Base-by-base conservation (phyloP, 30 jellyfish, hydroid and myxozoan species). In the Aurelia coerulea region DNA sequence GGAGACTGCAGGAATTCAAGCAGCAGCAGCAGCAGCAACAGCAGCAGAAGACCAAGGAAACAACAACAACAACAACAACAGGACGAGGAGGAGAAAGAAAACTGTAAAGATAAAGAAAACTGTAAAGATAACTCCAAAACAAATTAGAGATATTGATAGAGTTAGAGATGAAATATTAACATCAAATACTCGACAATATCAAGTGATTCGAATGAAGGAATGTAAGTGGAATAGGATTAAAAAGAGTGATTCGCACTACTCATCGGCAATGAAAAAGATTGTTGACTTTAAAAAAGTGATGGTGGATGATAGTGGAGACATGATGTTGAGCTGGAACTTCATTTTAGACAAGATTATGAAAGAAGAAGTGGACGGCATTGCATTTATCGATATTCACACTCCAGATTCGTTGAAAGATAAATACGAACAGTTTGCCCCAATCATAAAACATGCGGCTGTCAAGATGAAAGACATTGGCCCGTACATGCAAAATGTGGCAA, bases 341-440 rank as follows among this genome's bases (percentile, higher is more conserved):
- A 3, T 67, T 7, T n/a, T 17, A 5, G 29, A 32, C 3, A 1
- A 16, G 49, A 9, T 73, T 7, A 5, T 2, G 1, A 0, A 3
- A 1, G 29, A 11, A 52, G 18, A 68, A 29, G 52, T 68, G 12
- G 10, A 10, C 8, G 79, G 79, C 11, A 68, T 76, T 1, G 65
- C 62, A 13, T 15, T 76, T 1, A 33, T 62, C 62, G 76, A 76
- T 31, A 5, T 76, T 2, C 35, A 59, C 31, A 53, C 52, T 0
- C 80, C 79, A 10, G 89, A 64, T 0, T 2, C 19, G 7, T 34
- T 62, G 53, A 63, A 51, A 62, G 72, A 42, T 2, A 19, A 33
- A 1, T 79, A 62, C 64, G 72, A 33, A 17, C 78, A 79, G 17
- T 79, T 79, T 79, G 80, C 89, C 1, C 89, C 80, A 2, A 79